Conservation (phyloP, 2,113 vertebrate species). For the Eira barbara region DNA sequence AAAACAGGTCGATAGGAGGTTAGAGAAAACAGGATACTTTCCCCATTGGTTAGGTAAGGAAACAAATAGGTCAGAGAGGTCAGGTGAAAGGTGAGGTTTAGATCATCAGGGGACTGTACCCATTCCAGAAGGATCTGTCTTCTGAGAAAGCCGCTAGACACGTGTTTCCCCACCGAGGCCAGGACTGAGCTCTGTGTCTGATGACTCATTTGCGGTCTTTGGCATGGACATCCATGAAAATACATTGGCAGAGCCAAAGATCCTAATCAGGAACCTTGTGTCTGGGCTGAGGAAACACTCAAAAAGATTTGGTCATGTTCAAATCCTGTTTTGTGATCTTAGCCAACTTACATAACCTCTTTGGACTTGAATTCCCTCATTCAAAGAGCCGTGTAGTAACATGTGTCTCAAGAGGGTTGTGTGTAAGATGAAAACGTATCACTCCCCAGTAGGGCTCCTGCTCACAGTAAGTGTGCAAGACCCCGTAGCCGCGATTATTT, state of each 20-base stretch:
- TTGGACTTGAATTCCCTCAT: background rate
- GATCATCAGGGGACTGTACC: background rate
- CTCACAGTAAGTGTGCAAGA: accelerated
- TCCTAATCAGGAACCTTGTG: background rate
- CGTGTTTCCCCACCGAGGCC: background rate
- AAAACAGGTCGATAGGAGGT: background rate
- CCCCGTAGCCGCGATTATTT: accelerated
- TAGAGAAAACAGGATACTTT: background rate
- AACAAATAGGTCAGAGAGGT: background rate
- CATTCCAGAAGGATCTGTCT: background rate
- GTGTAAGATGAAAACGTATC: accelerated
- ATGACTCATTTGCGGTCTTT: background rate
- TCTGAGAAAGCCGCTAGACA: background rate
- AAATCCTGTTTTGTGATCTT: background rate
- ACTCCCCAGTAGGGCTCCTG: accelerated
- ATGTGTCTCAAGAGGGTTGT: accelerated
- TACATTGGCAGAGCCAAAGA: accelerated
- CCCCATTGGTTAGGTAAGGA: background rate
- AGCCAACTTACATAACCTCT: background rate
- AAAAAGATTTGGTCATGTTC: background rate
- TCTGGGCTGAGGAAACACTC: background rate
- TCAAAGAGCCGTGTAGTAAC: background rate
- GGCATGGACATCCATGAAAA: accelerated
- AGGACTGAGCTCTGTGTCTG: background rate
- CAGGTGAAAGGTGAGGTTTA: background rate